Evolutionary conservation across 1,140 invertebrate species (phyloP).

Genomic region (Bombus affinis): DNA sequence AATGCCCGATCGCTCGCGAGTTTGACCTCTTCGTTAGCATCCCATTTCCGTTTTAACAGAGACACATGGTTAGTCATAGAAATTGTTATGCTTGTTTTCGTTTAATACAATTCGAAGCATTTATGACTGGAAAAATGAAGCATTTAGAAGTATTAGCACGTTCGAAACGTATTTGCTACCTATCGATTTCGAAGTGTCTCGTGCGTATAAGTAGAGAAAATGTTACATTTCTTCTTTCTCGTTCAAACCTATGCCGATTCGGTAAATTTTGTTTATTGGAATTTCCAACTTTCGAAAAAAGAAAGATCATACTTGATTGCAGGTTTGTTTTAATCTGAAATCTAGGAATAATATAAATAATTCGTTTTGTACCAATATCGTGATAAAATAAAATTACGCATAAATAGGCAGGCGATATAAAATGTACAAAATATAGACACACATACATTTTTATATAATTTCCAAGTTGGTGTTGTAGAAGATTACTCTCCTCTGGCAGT

Average conservation of each 20-base stretch:
- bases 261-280: background rate
- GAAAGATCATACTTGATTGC: background rate
- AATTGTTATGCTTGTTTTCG: background rate
- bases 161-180: too few species aligned
- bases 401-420: background rate
- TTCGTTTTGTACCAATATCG: background rate
- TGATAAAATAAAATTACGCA: background rate
- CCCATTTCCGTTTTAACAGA: conserved; percentile 18
- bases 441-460: background rate
- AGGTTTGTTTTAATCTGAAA: background rate
- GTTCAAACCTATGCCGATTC: too few species aligned
- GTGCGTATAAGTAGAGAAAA: background rate
- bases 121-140: background rate
- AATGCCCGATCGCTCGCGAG: conserved; percentile 4
- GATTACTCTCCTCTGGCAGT: background rate
- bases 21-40: conserved; percentile 20
- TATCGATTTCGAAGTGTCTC: background rate
- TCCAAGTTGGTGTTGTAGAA: background rate
- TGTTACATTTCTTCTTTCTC: too few species aligned
- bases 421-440: background rate
- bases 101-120: background rate
- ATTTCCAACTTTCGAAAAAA: background rate
- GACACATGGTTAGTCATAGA: conserved; percentile 14
- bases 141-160: background rate
- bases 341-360: background rate